Base-by-base conservation (phyloP, 1,140 invertebrate genomes). In the Caenorhabditis tropicalis region DNA sequence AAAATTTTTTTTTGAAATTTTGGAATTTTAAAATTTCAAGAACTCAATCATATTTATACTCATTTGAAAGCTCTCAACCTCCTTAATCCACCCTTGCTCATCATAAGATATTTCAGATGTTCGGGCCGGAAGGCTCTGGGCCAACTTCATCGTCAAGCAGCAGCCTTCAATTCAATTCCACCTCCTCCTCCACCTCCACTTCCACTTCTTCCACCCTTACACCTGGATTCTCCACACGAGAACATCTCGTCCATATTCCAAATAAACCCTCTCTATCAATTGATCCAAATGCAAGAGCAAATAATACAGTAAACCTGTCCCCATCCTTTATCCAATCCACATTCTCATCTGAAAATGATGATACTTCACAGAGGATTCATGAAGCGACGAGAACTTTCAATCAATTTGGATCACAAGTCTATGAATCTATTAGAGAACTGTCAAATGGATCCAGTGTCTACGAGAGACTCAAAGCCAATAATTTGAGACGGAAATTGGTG, bases 251-350 rank as follows among this genome's bases (percentile, higher is more conserved):
- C 7, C 84, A 74, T 19, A 82, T 85, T 24, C 84, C 84, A 15
- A 85, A 85, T 51, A 85, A 85, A 31, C 84, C 84, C 5, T 33
- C 16, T 21, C 74, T 85, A 12, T 51, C 65, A 19, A 85, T 85
- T 51, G 84, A 85, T 60, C 82, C 80, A 51, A 27, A 19, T 24
- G 84, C 84, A 3, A 16, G 84, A 31, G 84, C 84, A 12, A 31
- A 82, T 12, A 60, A 53, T 21, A 7, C 39, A 2, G 65, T 85
- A 10, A 15, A 43, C 3, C 48, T 85, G 21, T 80, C 65, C 2
- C 84, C 84, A 1, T 82, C 82, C 19, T 85, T 82, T 31, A 39
- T 85, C 19, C 36, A 85, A 43, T 53, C 82, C 27, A 36, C 53
- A 48, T 58, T 27, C 27, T 33, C 46, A 4, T 80, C 49, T 80